Conservation (phyloP, 2,888 invertebrate genomes). For the Belgica antarctica region DNA sequence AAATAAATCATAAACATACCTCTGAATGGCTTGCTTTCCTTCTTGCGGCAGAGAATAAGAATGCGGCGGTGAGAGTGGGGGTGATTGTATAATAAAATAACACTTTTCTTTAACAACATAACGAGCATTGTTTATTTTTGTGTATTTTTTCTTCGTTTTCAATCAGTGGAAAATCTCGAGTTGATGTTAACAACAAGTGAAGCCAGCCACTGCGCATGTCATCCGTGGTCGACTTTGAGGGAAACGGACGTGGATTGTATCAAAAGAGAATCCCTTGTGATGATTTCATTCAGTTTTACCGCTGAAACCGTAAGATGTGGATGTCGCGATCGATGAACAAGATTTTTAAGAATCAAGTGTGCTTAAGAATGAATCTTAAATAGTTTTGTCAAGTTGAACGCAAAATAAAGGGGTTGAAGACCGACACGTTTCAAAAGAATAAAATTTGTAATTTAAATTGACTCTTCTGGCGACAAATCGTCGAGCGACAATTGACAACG, state of each 20-base stretch:
- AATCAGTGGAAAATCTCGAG: neutral
- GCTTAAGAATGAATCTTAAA: neutral
- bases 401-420: too few species aligned
- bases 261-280: conserved; percentile 37
- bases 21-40: too few species aligned
- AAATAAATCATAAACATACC: neutral
- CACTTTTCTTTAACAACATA: conserved; percentile 41
- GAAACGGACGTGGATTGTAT: neutral
- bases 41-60: neutral
- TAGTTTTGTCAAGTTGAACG: neutral
- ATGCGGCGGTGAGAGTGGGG: neutral
- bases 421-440: too few species aligned
- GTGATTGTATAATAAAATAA: conserved; percentile 34
- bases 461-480: neutral
- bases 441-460: neutral
- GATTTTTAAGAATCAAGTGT: neutral
- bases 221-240: neutral
- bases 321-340: neutral
- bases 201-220: conserved; percentile 25
- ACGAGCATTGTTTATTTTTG: conserved; percentile 40
- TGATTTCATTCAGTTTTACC: conserved; percentile 41
- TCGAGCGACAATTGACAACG: neutral
- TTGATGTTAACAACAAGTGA: conserved; percentile 29
- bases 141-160: conserved; percentile 1
- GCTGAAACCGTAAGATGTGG: neutral